phyloP scores from a whole-genome alignment of 2,888 invertebrate species.

The Brachypterus glaber region DNA sequence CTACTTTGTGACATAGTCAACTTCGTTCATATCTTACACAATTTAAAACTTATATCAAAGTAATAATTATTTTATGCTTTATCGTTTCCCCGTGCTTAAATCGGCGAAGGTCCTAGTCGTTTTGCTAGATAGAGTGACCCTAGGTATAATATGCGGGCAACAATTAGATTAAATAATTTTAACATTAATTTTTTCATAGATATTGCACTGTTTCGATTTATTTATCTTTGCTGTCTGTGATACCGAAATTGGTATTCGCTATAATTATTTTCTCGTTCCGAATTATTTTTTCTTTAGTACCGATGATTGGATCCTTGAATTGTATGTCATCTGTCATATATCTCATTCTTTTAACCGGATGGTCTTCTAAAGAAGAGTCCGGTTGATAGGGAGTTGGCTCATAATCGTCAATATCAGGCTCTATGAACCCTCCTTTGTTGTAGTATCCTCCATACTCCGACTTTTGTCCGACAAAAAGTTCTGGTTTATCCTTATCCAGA shows the following conservation, averaged over 20 bases:
- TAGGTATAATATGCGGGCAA: no score
- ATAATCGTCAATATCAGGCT: conserved; percentile 32
- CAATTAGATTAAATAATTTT: neutral
- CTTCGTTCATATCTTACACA: no score
- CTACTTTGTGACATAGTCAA: no score
- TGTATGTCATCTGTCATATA: conserved; percentile 4
- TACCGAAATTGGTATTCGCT: conserved; percentile 15
- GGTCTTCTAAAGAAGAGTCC: conserved; percentile 18
- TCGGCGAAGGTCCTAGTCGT: no score
- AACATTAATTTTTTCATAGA: neutral
- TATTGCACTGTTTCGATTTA: conserved; percentile 10
- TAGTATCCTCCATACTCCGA: conserved; percentile 24
- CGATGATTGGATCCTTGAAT: neutral
- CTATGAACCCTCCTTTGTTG: conserved; percentile 29
- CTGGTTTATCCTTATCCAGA: conserved; percentile 23
- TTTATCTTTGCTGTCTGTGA: conserved; percentile 17
- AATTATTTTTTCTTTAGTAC: neutral
- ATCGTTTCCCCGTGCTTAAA: no score
- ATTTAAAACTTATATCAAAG: no score
- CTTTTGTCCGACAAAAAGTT: conserved; percentile 16
- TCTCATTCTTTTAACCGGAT: conserved; percentile 24
- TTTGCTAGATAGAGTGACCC: no score
- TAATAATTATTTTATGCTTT: no score
- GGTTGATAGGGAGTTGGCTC: no score
- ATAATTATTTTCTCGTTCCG: conserved; percentile 16